Evolutionary conservation across 2,888 invertebrate genomes (phyloP), one percentile per base, ranked within the genome.

Genomic region (Aphrophora alni): DNA sequence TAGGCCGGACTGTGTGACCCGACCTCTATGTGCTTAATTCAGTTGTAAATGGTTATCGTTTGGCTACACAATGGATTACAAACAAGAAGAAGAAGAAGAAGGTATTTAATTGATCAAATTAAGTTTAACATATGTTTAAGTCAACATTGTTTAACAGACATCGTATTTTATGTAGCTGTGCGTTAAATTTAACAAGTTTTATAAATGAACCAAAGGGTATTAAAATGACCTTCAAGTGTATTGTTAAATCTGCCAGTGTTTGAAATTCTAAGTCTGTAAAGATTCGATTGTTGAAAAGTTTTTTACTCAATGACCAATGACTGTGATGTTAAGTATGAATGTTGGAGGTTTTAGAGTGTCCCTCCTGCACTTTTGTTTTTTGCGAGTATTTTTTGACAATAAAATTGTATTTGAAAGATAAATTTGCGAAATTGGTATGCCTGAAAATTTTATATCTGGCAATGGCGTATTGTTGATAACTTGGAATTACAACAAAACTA

Each of bases 61-160:
- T 59, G 59, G 59, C 59, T 59, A 59, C 59, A 59, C 59, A 59
- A 59, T 59, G 59, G 59, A 59, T 59, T 59, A 59, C 21, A 59
- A 21, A 59, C 21, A 44, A 44, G 44, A 44, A 44, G 44, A 59
- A n/a, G 59, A 59, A 59, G 59, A 59, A 59, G 59, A 21, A 21
- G 21, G n/a, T 59, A 59, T 44, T 44, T 59, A 59, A 59, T 59
- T 59, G 21, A 59, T 59, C 21, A 59, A 59, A 59, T 59, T 59
- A 59, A 59, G 59, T 59, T 59, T 59, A 59, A 59, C 59, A 59
- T 59, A 59, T 59, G 59, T 59, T 33, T 21, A 59, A 59, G 59
- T 59, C 21, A 10, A 10, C 59, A 21, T 21, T 59, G 59, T 21
- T 59, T 59, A 59, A 21, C 21, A 59, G 21, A 4, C n/a, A 8